A percentile compares a stretch with the other conserved stretches of the same genome.
Conservation (phyloP, 2,113 vertebrate genomes). For the Ciconia stormi region DNA sequence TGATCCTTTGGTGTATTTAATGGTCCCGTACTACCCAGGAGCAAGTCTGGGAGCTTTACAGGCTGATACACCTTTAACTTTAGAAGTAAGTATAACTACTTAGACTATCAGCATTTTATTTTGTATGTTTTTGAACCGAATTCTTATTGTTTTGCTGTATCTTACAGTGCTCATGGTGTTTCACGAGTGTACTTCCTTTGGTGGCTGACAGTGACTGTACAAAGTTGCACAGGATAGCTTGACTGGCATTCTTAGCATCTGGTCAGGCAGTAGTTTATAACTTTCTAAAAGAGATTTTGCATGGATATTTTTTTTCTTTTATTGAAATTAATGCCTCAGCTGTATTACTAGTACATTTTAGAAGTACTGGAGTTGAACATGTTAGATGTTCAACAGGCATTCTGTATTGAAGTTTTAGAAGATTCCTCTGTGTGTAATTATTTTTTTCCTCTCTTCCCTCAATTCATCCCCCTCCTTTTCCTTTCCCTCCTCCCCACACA, state of each 20-base stretch:
- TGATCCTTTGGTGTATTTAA: conserved; percentile 81
- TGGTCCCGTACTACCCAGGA: conserved; percentile 80
- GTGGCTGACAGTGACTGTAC: not conserved
- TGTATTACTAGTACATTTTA: not conserved
- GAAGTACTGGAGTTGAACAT: not conserved
- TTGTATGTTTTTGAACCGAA: not conserved
- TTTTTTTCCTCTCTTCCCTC: no score
- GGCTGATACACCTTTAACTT: conserved; percentile 68
- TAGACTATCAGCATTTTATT: not conserved
- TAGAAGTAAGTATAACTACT: conserved; percentile 71
- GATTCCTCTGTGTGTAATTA: not conserved
- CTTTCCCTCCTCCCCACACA: not conserved
- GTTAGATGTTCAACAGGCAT: not conserved
- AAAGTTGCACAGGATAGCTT: not conserved
- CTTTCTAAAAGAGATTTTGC: not conserved
- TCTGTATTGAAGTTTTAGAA: not conserved
- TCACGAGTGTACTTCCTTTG: not conserved
- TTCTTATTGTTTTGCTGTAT: not conserved
- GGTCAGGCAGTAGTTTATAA: not conserved
- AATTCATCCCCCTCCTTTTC: not conserved
- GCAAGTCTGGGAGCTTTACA: conserved; percentile 75
- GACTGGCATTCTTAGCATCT: not conserved
- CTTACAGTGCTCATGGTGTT: not conserved
- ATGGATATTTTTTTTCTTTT: not conserved
- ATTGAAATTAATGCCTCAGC: not conserved